Evolutionary conservation across 2,888 invertebrate species (phyloP), one percentile per base, ranked within the genome.

Genomic region (Phaonia tiefii): DNA sequence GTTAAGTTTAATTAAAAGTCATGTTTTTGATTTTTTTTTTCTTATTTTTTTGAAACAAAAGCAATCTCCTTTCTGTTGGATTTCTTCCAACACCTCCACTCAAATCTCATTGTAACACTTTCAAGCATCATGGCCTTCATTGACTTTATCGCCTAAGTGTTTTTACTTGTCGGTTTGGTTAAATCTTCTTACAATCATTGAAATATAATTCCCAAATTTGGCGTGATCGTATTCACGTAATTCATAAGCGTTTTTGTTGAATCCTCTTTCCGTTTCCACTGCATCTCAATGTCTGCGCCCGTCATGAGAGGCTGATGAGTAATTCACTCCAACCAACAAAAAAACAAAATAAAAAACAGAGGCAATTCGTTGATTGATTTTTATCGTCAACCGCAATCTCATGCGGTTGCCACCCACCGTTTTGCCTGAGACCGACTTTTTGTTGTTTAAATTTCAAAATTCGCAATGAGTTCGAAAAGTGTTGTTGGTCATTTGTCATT

Each of bases 211-310:
- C 26, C 11, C 42, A 49, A 42, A 58, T 58, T 70, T 65, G 65
- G 65, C 42, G 15, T 46, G 8, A 17, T 31, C 31, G 13, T n/a
- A 8, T 37, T n/a, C 20, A 63, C n/a, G 22, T 42, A 42, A 42
- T 63, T 25, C 42, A 22, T 7, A 13, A 5, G n/a, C 17, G 56
- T 37, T 56, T 22, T 56, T 8, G 20, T 13, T 54, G 63, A 2
- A 20, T 42, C 56, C 75, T 72, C 72, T 69, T 78, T 71, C 42
- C 63, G 69, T 60, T 63, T n/a, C 46, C 26, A 54, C 58, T 54
- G 74, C 66, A 74, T 65, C 76, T 77, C 39, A 72, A 75, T 71
- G 74, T 75, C 74, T 75, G 65, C 26, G 26, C n/a, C 10, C n/a
- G n/a, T 39, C 67, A 67, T 37, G 51, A 20, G 31, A 11, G 63